Evolutionary conservation across 2,888 invertebrate species (phyloP).

Genomic region (Rhopalosiphum nymphaeae): DNA sequence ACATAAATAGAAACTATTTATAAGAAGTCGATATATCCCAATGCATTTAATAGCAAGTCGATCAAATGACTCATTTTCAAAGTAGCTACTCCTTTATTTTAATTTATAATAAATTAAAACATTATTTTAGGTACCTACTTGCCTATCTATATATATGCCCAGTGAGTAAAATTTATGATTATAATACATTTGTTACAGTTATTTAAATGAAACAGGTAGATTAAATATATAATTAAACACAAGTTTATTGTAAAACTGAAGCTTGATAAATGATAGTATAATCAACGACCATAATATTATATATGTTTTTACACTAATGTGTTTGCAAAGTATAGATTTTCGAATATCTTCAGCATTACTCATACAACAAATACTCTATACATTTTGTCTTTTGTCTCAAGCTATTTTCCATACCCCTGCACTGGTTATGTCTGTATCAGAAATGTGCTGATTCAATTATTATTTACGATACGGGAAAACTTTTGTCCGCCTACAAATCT

Average conservation of each 20-base stretch:
- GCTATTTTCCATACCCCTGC: constrained; percentile 15
- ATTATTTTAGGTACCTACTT: neutral
- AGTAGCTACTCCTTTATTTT: neutral
- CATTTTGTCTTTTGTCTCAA: constrained; percentile 41
- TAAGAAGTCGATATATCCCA: neutral
- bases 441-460: constrained; percentile 54
- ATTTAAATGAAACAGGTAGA: neutral
- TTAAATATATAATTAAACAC: neutral
- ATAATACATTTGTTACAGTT: neutral
- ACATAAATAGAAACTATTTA: neutral
- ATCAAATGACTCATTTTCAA: neutral
- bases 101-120: neutral
- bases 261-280: neutral
- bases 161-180: neutral
- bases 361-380: neutral
- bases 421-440: constrained; percentile 15
- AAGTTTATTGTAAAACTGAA: neutral
- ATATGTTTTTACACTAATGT: neutral
- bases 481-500: constrained; percentile 30
- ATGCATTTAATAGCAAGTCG: neutral
- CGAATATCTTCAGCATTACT: neutral
- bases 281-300: neutral
- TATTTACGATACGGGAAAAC: constrained; percentile 56
- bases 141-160: neutral
- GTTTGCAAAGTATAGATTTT: constrained; percentile 40